These are phyloP conservation scores for Picus viridis DNA, from an alignment of 2,797 vertebrate genomes.

Conservation along the genomic window DNA sequence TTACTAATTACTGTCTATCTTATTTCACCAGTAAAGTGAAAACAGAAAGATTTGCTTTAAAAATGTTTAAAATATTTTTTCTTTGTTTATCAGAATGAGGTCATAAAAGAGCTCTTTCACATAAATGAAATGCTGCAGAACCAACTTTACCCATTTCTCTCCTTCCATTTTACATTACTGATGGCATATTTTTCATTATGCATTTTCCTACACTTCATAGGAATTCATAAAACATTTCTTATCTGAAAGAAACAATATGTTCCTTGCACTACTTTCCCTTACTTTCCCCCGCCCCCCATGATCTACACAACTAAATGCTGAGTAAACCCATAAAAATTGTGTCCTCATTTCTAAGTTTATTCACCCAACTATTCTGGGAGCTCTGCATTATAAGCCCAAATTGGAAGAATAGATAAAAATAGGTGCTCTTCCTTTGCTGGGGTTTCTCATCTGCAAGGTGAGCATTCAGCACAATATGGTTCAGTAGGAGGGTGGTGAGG, in stretches of 20 bases:
- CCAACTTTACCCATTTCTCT: slow-evolving; percentile 60
- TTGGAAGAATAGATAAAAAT: not conserved
- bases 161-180: slow-evolving; percentile 64
- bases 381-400: not conserved
- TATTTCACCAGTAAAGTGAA: slow-evolving; percentile 6
- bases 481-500: not conserved
- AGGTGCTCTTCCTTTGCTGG: not conserved
- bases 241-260: slow-evolving; percentile 75
- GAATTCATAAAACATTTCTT: slow-evolving; percentile 61
- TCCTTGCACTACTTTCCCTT: slow-evolving; percentile 28
- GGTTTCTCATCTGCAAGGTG: not conserved
- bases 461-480: not conserved
- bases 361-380: not conserved
- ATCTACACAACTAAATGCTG: slow-evolving; percentile 35
- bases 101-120: slow-evolving; percentile 43
- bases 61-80: slow-evolving; percentile 27
- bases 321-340: not conserved
- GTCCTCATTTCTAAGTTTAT: slow-evolving; percentile 19
- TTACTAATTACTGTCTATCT: slow-evolving; percentile 43
- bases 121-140: slow-evolving; percentile 63
- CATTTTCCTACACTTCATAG: slow-evolving; percentile 60
- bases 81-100: slow-evolving; percentile 48
- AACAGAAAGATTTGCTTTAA: not conserved
- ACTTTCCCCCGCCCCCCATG: not conserved
- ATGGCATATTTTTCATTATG: slow-evolving; percentile 69